Evolutionary conservation across 2,113 vertebrate species (phyloP).

Genomic region (Willisornis vidua): DNA sequence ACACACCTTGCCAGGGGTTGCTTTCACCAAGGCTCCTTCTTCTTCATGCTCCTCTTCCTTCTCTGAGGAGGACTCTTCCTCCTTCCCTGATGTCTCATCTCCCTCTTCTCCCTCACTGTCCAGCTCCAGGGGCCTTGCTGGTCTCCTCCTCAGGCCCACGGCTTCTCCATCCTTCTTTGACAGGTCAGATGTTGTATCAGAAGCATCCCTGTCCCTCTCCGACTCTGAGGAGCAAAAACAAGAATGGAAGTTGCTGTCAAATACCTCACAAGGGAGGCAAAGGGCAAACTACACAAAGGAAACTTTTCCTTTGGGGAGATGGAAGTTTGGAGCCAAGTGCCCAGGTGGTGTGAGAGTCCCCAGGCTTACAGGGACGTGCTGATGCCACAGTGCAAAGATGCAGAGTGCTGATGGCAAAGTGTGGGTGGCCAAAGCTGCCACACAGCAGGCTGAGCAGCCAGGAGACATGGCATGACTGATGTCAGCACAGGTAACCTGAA

Average conservation of each 20-base stretch:
- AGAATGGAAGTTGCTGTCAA: neutral
- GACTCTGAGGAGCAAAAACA: constrained; percentile 67
- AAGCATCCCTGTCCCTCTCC: constrained; percentile 73
- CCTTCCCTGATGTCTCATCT: constrained; percentile 85
- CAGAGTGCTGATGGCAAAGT: neutral
- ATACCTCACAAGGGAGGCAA: neutral
- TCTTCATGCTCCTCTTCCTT: constrained; percentile 85
- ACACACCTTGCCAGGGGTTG: constrained; percentile 79
- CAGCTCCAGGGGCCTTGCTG: constrained; percentile 85
- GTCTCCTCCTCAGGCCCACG: constrained; percentile 79
- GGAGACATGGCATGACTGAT: neutral
- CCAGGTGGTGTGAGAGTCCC: neutral
- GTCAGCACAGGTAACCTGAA: neutral
- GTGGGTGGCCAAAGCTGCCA: neutral
- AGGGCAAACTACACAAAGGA: neutral
- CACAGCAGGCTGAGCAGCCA: neutral
- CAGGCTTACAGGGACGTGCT: neutral
- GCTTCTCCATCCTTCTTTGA: constrained; percentile 85
- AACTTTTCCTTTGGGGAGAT: neutral
- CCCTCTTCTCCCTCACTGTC: constrained; percentile 97
- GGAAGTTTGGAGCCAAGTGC: neutral
- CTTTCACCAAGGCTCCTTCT: constrained; percentile 68
- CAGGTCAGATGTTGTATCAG: constrained; percentile 79
- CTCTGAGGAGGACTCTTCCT: constrained; percentile 84
- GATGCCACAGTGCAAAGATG: neutral